phyloP scores from a whole-genome alignment of 1,140 invertebrate genomes.

The Polypedilum vanderplanki region DNA sequence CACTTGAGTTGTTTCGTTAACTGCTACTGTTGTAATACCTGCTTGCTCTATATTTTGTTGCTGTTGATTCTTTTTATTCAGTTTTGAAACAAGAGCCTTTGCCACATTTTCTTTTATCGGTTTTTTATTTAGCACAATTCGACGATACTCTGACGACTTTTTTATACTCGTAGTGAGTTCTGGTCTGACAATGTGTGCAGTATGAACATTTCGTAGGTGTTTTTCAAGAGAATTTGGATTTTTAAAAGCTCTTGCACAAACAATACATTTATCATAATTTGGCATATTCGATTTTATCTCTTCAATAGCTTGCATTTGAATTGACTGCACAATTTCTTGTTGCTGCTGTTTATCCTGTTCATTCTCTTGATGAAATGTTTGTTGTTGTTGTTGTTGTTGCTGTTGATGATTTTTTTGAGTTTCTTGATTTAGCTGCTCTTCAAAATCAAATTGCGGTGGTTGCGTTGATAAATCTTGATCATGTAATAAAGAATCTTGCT shows the following conservation, averaged over 20 bases:
- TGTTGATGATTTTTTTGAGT: too few relatives aligned
- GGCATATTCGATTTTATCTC: background rate
- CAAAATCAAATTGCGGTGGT: background rate
- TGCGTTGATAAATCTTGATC: background rate
- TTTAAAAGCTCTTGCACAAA: background rate
- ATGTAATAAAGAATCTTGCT: background rate
- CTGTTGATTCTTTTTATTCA: slow-evolving; percentile 27
- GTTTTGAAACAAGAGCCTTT: slow-evolving; percentile 26
- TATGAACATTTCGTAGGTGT: background rate
- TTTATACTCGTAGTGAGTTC: background rate
- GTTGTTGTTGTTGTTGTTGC: background rate
- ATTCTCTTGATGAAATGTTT: background rate
- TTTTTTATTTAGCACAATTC: slow-evolving; percentile 2
- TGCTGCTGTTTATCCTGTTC: background rate
- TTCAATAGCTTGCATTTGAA: background rate
- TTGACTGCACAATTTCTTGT: background rate
- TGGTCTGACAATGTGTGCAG: background rate
- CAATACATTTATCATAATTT: slow-evolving; percentile 24
- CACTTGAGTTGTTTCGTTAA: background rate
- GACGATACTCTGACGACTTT: background rate
- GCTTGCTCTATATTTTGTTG: background rate
- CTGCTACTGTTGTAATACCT: background rate
- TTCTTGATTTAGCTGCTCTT: background rate
- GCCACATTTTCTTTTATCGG: slow-evolving; percentile 28
- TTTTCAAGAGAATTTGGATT: slow-evolving; percentile 24